Percentiles rank a stretch among this genome's conserved stretches.
phyloP scores from a whole-genome alignment of 2,888 invertebrate genomes.

The Pelosia muscerda region DNA sequence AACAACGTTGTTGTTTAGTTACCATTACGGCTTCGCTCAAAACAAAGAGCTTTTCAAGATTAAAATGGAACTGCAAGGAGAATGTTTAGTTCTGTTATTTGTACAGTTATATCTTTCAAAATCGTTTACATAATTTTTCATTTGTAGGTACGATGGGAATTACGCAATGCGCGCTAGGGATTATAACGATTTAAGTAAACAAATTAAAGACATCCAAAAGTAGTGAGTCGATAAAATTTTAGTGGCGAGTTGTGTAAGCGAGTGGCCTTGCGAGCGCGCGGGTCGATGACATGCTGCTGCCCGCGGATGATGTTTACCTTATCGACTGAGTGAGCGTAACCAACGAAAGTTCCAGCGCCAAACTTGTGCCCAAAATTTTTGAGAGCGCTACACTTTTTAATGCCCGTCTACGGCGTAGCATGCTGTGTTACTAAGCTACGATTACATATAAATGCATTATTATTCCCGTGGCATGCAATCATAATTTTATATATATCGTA shows the following conservation, averaged over 20 bases:
- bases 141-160: slow-evolving; percentile 18
- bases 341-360: slow-evolving; percentile 71
- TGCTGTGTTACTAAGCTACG: slow-evolving; percentile 39
- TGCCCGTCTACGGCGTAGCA: slow-evolving; percentile 62
- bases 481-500: no score
- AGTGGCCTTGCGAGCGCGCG: slow-evolving; percentile 76
- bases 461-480: not conserved
- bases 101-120: slow-evolving; percentile 54
- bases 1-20: slow-evolving; percentile 70
- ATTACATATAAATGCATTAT: slow-evolving; percentile 1
- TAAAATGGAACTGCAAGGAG: slow-evolving; percentile 50
- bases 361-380: slow-evolving; percentile 61
- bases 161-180: slow-evolving; percentile 30
- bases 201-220: slow-evolving; percentile 47
- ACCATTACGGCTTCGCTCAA: slow-evolving; percentile 69
- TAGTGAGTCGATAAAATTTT: slow-evolving; percentile 67
- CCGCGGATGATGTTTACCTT: slow-evolving; percentile 78
- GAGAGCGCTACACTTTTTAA: slow-evolving; percentile 57
- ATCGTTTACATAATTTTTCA: slow-evolving; percentile 51
- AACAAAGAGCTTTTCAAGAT: slow-evolving; percentile 76
- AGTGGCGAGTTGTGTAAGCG: slow-evolving; percentile 78
- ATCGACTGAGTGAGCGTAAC: slow-evolving; percentile 73
- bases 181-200: slow-evolving; percentile 35
- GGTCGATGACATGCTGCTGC: slow-evolving; percentile 78
- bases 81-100: slow-evolving; percentile 57